These are phyloP conservation scores for Drosophila pseudoobscura DNA, from an alignment of 1,140 invertebrate species.

Conservation along the genomic window DNA sequence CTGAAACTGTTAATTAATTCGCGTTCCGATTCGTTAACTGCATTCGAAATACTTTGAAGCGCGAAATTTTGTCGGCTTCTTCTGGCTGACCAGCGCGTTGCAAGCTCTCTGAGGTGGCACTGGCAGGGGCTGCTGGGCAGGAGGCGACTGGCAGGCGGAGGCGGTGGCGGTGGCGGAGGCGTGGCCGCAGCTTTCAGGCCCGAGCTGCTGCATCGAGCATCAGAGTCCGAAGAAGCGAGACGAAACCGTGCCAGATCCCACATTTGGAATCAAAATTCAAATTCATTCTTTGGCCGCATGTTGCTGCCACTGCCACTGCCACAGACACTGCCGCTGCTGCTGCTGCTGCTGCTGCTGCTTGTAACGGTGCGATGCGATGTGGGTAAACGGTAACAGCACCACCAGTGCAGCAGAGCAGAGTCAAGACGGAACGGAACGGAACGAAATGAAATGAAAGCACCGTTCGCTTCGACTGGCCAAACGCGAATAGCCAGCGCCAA, in stretches of 20 bases:
- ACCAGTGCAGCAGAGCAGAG: constrained; percentile 13
- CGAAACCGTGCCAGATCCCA: constrained; percentile 27
- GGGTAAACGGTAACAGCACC: constrained; percentile 48
- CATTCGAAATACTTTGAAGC: constrained; percentile 77
- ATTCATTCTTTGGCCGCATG: constrained; percentile 55
- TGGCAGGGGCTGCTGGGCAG: neutral
- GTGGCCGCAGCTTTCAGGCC: constrained; percentile 31
- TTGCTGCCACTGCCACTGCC: constrained; percentile 30
- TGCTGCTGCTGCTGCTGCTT: constrained; percentile 29
- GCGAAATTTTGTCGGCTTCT: constrained; percentile 63
- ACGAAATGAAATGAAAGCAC: constrained; percentile 56
- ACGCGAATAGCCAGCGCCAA: constrained; percentile 68
- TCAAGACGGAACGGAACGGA: too few species aligned
- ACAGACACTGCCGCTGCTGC: constrained; percentile 19
- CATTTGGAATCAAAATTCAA: constrained; percentile 61
- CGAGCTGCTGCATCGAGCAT: constrained; percentile 51
- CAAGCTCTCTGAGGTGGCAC: constrained; percentile 33
- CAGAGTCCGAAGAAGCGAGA: constrained; percentile 26
- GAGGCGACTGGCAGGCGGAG: neutral
- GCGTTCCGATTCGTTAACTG: constrained; percentile 79
- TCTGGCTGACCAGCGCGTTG: constrained; percentile 45
- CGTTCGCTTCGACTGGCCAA: constrained; percentile 74
- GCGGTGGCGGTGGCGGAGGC: constrained; percentile 22
- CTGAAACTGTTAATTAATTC: constrained; percentile 81
- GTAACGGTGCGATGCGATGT: constrained; percentile 46